A percentile compares a stretch with the other conserved stretches of the same genome.
Conservation (phyloP, 2,797 vertebrate species). For the Gymnothorax javanicus region DNA sequence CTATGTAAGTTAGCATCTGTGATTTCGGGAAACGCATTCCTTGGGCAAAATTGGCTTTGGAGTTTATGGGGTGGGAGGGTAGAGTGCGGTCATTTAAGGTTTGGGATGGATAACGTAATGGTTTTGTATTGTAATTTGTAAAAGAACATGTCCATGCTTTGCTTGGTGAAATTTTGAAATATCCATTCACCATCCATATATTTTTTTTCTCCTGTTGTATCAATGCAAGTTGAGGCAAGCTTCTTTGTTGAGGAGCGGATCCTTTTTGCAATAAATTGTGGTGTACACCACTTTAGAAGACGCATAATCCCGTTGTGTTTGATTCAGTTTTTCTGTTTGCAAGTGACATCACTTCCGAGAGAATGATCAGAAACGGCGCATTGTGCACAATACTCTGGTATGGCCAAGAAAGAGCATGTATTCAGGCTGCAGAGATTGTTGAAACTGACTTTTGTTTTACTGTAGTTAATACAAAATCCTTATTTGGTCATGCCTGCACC, state of each 20-base stretch:
- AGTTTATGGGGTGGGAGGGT: conserved; percentile 24
- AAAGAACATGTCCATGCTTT: conserved; percentile 26
- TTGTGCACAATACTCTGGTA: background rate
- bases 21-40: no score
- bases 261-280: conserved; percentile 73
- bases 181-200: conserved; percentile 45
- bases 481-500: background rate
- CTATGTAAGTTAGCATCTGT: no score
- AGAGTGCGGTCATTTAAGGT: conserved; percentile 24
- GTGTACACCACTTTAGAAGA: conserved; percentile 63
- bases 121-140: conserved; percentile 58
- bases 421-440: background rate
- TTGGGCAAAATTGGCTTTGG: conserved; percentile 4
- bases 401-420: background rate
- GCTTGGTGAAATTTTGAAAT: conserved; percentile 42
- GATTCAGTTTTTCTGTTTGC: background rate
- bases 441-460: background rate
- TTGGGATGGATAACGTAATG: conserved; percentile 44
- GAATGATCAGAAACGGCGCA: background rate
- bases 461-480: background rate
- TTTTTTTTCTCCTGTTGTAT: conserved; percentile 51
- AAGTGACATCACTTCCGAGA: conserved; percentile 11
- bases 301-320: conserved; percentile 43
- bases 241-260: conserved; percentile 48
- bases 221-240: conserved; percentile 48